Percentiles rank a stretch among this genome's conserved stretches.
phyloP scores from a whole-genome alignment of 2,888 invertebrate genomes.

The Troglohyphantes excavatus region DNA sequence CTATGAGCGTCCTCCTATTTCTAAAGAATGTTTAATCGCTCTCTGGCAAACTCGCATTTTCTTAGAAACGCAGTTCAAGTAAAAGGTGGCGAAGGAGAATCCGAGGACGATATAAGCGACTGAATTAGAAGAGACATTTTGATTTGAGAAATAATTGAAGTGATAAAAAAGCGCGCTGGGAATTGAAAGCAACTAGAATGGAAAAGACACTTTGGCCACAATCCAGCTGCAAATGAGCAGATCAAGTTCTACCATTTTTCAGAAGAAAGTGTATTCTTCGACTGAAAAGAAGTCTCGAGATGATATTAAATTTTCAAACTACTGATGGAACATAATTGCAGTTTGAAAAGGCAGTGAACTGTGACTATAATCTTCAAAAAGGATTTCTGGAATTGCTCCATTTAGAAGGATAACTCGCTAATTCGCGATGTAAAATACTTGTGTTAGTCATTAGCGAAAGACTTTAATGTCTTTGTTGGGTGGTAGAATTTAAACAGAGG shows the following conservation, averaged over 20 bases:
- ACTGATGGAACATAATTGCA: constrained; percentile 52
- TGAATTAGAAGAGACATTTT: constrained; percentile 45
- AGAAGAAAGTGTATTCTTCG: not conserved
- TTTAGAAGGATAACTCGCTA: constrained; percentile 19
- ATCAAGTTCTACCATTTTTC: constrained; percentile 34
- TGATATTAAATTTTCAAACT: constrained; percentile 53
- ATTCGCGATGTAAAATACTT: constrained; percentile 31
- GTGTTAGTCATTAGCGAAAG: constrained; percentile 18
- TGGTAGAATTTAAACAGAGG: constrained; percentile 11
- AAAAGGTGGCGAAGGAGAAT: not conserved
- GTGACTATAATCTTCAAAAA: constrained; percentile 18
- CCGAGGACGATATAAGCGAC: not conserved
- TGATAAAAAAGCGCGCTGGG: constrained; percentile 49
- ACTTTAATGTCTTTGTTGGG: constrained; percentile 15
- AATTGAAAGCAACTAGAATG: constrained; percentile 56
- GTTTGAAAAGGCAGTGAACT: constrained; percentile 42
- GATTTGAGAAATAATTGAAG: constrained; percentile 68
- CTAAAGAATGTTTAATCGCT: not conserved
- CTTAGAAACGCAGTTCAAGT: not conserved
- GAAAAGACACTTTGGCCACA: constrained; percentile 49
- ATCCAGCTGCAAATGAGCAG: constrained; percentile 69
- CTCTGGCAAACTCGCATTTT: not conserved
- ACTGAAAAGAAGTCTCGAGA: constrained; percentile 23
- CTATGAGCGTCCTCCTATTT: not conserved
- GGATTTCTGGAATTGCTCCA: constrained; percentile 38